phyloP scores from a whole-genome alignment of 1,140 invertebrate genomes.

The Cylas formicarius region DNA sequence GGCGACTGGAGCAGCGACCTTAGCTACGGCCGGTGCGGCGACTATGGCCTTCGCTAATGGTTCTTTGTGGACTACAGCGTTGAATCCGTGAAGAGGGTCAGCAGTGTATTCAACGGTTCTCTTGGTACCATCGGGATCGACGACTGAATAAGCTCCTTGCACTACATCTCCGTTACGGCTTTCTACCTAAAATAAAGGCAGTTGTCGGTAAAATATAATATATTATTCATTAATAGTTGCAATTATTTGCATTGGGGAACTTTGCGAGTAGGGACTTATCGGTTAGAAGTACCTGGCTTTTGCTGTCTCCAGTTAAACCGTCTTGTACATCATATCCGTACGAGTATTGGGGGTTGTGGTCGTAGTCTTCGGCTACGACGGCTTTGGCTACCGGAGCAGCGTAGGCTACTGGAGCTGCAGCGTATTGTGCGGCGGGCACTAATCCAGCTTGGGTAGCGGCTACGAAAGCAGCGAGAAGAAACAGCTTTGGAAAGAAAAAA shows the following conservation, averaged over 20 bases:
- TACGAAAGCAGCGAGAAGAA: constrained; percentile 33
- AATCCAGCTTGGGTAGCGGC: constrained; percentile 25
- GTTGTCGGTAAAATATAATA: no score
- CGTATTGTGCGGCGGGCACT: no score
- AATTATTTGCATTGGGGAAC: no score
- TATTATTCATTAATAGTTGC: no score
- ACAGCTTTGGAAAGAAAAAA: constrained; percentile 35
- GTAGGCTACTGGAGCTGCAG: constrained; percentile 40
- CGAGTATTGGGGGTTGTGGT: constrained; percentile 50
- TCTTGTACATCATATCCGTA: constrained; percentile 53
- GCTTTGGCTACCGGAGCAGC: constrained; percentile 45
- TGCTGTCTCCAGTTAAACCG: constrained; percentile 51
- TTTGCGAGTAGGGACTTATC: no score
- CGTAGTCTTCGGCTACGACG: constrained; percentile 45
- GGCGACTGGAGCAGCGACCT: constrained; percentile 20
- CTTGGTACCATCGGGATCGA: constrained; percentile 26
- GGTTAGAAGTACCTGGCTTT: no score
- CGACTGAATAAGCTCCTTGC: constrained; percentile 43
- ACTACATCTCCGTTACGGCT: constrained; percentile 55
- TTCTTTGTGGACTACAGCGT: constrained; percentile 43
- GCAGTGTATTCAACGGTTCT: constrained; percentile 58
- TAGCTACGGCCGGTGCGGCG: constrained; percentile 25
- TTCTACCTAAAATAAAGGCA: no score
- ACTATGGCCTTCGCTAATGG: constrained; percentile 24
- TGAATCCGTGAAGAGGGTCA: constrained; percentile 49